A percentile compares a stretch with the other conserved stretches of the same genome.
phyloP scores from a whole-genome alignment of 2,888 invertebrate species.

The Campopleginae sp. region DNA sequence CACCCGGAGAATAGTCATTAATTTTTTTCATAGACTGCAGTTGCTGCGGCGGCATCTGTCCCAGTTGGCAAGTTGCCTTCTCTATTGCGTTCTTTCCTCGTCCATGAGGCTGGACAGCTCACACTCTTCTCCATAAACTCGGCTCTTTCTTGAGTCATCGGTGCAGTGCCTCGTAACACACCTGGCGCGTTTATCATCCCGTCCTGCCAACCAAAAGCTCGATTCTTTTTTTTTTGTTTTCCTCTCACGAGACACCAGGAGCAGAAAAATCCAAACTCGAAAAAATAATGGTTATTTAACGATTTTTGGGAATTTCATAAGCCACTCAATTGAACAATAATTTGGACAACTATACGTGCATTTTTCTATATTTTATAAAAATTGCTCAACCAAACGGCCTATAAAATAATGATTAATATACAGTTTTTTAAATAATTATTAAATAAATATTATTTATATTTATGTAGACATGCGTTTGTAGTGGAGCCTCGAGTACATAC shows the following conservation, averaged over 20 bases:
- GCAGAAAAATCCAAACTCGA: not conserved
- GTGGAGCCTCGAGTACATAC: no score
- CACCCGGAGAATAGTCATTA: not conserved
- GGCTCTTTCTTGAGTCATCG: conserved; percentile 33
- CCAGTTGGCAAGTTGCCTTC: conserved; percentile 62
- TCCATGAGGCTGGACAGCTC: not conserved
- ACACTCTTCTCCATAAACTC: not conserved
- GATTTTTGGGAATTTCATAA: conserved; percentile 43
- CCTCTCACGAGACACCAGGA: not conserved
- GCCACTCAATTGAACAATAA: conserved; percentile 44
- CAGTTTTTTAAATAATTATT: no score
- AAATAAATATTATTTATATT: no score
- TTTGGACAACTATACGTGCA: no score
- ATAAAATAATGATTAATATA: no score
- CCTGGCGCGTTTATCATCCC: conserved; percentile 47
- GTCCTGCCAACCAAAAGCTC: no score
- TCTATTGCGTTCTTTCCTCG: conserved; percentile 33
- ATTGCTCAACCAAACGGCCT: no score
- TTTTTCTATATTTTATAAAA: no score
- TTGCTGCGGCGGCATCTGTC: conserved; percentile 53
- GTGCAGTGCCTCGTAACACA: conserved; percentile 51
- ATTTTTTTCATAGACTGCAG: conserved; percentile 27
- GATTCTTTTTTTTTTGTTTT: not conserved
- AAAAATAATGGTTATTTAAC: not conserved
- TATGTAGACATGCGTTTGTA: not conserved